Base-by-base conservation (phyloP, 2,888 invertebrate species). In the Phengaris arion region DNA sequence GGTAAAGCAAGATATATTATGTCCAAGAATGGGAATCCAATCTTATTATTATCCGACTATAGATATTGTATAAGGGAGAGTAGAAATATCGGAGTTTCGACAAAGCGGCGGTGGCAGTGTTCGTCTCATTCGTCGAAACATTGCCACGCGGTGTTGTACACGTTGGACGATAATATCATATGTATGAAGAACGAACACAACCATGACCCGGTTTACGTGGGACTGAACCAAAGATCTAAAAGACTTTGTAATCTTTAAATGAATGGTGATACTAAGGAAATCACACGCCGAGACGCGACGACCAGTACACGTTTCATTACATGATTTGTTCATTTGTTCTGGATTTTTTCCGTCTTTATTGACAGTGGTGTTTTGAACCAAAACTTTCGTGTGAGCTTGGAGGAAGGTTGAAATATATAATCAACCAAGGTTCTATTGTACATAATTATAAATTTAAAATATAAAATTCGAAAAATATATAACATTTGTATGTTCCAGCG, bases 91-190 rank as follows among this genome's bases (percentile, higher is more conserved):
- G 78, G 52, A 64, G 68, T 75, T 48, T 10, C 76, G 57, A 13
- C 76, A 72, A 81, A 78, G 74, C 77, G 78, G 72, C 46, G 79
- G 7, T 81, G 80, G 80, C 78, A 78, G 6, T 82, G 81, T 15
- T 79, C 80, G 4, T 79, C 79, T 0, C 80, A 81, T 45, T 77
- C 78, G 35, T 64, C 68, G 8, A 76, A 70, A 5, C 77, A 78
- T 7, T 85, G 85, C 46, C 82, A 78, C n/a, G 84, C 84, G 5
- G 76, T 78, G 0, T 76, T 85, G 2, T 80, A 81, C 9, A 85
- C 84, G 0, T 9, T 83, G 0, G 78, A 81, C n/a, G 79, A 82
- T 52, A 51, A 72, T 13, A 81, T 86, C 6, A 75, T 84, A 0
- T 75, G 75, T 2, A 70, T 77, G 0, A 81, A 78, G 5, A 78